Conservation (phyloP, 2,888 invertebrate genomes). For the Scaptomyza reducta region DNA sequence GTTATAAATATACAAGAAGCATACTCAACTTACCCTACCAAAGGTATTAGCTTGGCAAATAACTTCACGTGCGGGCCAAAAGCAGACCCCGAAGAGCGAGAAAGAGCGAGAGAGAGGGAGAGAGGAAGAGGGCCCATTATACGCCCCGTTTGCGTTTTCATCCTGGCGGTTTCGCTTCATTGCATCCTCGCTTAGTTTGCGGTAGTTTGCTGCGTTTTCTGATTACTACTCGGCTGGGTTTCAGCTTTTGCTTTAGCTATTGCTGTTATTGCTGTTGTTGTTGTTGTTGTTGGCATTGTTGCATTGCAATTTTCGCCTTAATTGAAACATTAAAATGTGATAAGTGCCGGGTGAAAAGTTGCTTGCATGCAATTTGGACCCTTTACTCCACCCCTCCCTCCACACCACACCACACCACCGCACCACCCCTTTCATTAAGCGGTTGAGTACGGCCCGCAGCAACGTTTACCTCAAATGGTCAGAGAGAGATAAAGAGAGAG, state of each 20-base stretch:
- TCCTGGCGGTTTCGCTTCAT: constrained; percentile 61
- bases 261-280: constrained; percentile 41
- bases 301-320: constrained; percentile 76
- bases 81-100: constrained; percentile 9
- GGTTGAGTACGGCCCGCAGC: constrained; percentile 4
- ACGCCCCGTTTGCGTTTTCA: constrained; percentile 42
- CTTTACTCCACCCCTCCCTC: constrained; percentile 8
- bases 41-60: constrained; percentile 19
- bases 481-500: not conserved
- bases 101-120: not conserved
- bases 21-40: constrained; percentile 1
- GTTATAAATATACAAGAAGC: not conserved
- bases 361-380: constrained; percentile 54
- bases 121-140: constrained; percentile 33
- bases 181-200: constrained; percentile 61
- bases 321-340: constrained; percentile 84
- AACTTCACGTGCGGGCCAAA: constrained; percentile 55
- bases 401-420: not conserved
- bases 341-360: constrained; percentile 79
- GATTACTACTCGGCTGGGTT: constrained; percentile 36
- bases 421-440: constrained; percentile 20
- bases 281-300: constrained; percentile 33
- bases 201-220: constrained; percentile 52
- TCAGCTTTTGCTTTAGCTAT: constrained; percentile 36
- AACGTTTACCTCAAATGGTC: constrained; percentile 1